A percentile compares a stretch with the other conserved stretches of the same genome.
These are phyloP conservation scores for Schlechtendalia chinensis DNA, from an alignment of 1,140 invertebrate genomes.

Conservation along the genomic window DNA sequence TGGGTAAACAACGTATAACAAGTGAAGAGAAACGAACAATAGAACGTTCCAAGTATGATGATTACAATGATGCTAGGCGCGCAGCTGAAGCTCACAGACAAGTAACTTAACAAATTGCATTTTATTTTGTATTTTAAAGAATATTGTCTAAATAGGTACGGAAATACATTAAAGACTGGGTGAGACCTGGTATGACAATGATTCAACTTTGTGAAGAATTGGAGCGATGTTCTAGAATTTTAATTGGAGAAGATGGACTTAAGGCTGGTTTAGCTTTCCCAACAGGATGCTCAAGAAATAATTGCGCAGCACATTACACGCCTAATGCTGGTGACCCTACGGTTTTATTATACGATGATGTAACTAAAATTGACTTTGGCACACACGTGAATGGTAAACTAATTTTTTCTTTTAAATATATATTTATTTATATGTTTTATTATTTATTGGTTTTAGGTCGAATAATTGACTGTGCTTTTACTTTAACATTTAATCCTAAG, in stretches of 20 bases:
- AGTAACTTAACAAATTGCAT: slow-evolving; percentile 56
- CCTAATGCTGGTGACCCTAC: slow-evolving; percentile 97
- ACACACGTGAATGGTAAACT: slow-evolving; percentile 90
- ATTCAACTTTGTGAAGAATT: slow-evolving; percentile 98
- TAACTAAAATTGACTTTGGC: slow-evolving; percentile 99
- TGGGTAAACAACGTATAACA: slow-evolving; percentile 81
- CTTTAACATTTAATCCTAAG: slow-evolving; percentile 92
- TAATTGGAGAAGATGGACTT: slow-evolving; percentile 94
- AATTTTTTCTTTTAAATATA: neutral
- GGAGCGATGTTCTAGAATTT: slow-evolving; percentile 83
- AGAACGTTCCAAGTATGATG: slow-evolving; percentile 79
- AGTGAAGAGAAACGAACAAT: slow-evolving; percentile 87
- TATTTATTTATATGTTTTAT: neutral
- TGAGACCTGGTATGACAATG: slow-evolving; percentile 99
- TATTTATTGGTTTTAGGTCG: slow-evolving; percentile 61
- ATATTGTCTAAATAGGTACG: slow-evolving; percentile 66
- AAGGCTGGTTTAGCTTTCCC: slow-evolving; percentile 97
- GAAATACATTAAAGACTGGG: slow-evolving; percentile 83
- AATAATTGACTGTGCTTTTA: slow-evolving; percentile 99
- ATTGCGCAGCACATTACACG: slow-evolving; percentile 99
- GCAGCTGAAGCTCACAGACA: slow-evolving; percentile 97
- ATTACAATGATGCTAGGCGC: slow-evolving; percentile 91
- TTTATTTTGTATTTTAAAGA: slow-evolving; percentile 4
- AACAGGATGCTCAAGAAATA: slow-evolving; percentile 96
- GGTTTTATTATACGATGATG: slow-evolving; percentile 92